Evolutionary conservation across 2,113 vertebrate species (phyloP), one percentile per base, ranked within the genome.

Genomic region (Bombycilla garrulus): DNA sequence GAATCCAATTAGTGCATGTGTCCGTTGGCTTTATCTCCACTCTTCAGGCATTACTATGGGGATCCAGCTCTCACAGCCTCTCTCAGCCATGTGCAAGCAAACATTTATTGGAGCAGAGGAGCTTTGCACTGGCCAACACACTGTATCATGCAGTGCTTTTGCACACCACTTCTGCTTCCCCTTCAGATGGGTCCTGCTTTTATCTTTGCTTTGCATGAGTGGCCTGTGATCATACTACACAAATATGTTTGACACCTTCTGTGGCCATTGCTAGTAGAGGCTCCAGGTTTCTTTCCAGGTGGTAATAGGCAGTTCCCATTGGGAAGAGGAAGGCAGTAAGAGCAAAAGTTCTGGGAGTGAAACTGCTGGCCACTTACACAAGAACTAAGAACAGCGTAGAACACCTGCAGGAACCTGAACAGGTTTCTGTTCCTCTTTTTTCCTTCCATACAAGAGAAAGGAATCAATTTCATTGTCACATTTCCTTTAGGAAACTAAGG

Each of bases 321-420:
- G 18, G 31, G 24, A 84, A 88, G 26, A 92, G 21, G 61, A 89
- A 64, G 36, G 29, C 40, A 57, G 6, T 29, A 74, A 47, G 29
- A 47, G 28, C 0, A 0, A 25, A 74, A 71, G 12, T 12, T 23
- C 25, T 51, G 35, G 9, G 25, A 14, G 3, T 3, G 4, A 83
- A 71, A 64, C 35, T 35, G 26, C 56, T 19, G 18, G 56, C 25
- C 44, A 54, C 10, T 0, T 45, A 70, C 45, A 10, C 6, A n/a
- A 76, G 67, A 86, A 58, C 8, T 35, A 64, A 86, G 48, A 88
- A 20, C 5, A 42, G 22, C 6, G 44, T 20, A 53, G 9, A 23
- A 12, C 58, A 64, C 24, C 18, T 7, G 1, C 13, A 45, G n/a
- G 21, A 81, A 70, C 18, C 38, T 17, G 18, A 76, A 42, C 60